Conservation (phyloP, 2,797 vertebrate species). For the Alcedo atthis region DNA sequence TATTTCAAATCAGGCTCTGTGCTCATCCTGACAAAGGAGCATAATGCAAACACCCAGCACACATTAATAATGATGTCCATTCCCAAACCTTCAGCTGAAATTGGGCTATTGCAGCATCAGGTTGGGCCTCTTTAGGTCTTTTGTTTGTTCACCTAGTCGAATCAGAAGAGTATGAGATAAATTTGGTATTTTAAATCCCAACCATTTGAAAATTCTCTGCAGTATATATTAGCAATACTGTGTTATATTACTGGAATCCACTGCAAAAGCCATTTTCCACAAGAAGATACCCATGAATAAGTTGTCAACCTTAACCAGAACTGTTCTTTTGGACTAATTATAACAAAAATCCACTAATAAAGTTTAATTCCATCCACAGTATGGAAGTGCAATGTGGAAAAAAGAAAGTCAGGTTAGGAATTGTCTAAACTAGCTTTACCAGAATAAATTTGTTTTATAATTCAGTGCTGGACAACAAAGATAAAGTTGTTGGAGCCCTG, state of each 20-base stretch:
- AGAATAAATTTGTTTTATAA: background rate
- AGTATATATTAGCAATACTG: background rate
- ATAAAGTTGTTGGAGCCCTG: background rate
- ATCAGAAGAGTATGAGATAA: background rate
- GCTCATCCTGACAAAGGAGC: background rate
- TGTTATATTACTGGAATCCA: background rate
- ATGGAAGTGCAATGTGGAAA: background rate
- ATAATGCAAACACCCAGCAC: background rate
- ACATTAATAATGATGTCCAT: background rate
- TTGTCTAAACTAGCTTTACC: background rate
- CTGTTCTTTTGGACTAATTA: background rate
- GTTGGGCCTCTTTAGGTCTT: background rate
- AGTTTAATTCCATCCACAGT: background rate
- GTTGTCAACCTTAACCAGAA: background rate
- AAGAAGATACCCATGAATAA: background rate
- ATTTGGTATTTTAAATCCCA: background rate
- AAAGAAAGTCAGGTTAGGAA: background rate
- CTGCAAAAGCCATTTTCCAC: background rate
- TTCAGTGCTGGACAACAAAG: background rate
- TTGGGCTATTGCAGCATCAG: background rate
- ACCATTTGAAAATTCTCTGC: background rate
- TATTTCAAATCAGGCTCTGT: background rate
- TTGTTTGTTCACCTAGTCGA: background rate
- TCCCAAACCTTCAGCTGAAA: background rate
- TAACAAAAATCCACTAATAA: background rate